phyloP scores from a whole-genome alignment of 2,888 invertebrate genomes.

The Cerastis leucographa region DNA sequence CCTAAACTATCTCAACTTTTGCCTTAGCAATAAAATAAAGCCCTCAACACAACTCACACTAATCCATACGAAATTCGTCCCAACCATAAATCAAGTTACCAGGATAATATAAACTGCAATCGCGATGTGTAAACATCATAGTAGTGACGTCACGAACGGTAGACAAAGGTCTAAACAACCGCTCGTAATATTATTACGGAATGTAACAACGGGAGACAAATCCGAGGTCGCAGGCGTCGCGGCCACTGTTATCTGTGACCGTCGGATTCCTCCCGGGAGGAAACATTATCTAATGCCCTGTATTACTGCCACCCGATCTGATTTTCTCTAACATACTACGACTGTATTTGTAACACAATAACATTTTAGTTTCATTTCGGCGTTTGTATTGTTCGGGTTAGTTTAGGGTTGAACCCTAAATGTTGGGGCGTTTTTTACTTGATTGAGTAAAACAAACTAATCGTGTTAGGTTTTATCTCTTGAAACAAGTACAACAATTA shows the following conservation, averaged over 20 bases:
- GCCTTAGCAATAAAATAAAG: slow-evolving; percentile 1
- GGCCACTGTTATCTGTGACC: slow-evolving; percentile 77
- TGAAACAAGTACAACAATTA: not conserved
- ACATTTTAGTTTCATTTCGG: slow-evolving; percentile 76
- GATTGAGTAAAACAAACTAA: slow-evolving; percentile 16
- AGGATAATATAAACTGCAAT: slow-evolving; percentile 60
- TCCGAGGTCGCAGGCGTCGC: slow-evolving; percentile 75
- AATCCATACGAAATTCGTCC: slow-evolving; percentile 15
- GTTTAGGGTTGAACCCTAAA: slow-evolving; percentile 41
- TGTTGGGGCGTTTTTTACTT: slow-evolving; percentile 33
- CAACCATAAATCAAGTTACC: slow-evolving; percentile 44
- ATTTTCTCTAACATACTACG: slow-evolving; percentile 75
- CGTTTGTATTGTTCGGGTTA: slow-evolving; percentile 57
- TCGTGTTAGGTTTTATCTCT: slow-evolving; percentile 20
- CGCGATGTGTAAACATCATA: slow-evolving; percentile 63
- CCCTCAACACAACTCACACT: slow-evolving; percentile 6
- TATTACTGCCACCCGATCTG: slow-evolving; percentile 80
- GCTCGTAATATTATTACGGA: slow-evolving; percentile 71
- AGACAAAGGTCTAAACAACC: slow-evolving; percentile 71
- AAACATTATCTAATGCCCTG: slow-evolving; percentile 81
- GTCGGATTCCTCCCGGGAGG: slow-evolving; percentile 77
- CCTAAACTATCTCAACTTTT: not conserved
- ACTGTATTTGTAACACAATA: slow-evolving; percentile 79
- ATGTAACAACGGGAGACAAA: slow-evolving; percentile 77
- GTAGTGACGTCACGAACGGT: slow-evolving; percentile 59